Evolutionary conservation across 2,113 vertebrate species (phyloP).

Genomic region (Oxyura jamaicensis): DNA sequence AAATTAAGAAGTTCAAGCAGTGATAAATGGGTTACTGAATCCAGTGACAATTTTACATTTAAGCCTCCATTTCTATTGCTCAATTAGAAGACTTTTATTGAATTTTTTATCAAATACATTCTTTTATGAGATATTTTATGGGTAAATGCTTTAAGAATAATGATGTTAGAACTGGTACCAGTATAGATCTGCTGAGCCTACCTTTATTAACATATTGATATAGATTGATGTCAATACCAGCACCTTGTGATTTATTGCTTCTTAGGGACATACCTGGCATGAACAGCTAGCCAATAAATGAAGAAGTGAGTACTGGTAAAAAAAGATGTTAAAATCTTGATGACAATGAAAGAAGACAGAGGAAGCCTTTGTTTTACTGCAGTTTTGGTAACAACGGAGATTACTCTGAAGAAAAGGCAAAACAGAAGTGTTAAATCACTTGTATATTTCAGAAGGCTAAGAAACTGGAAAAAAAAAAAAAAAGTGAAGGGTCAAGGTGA

Average conservation of each 20-base stretch:
- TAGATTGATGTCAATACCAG: background rate
- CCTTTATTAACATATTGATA: background rate
- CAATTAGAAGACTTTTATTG: background rate
- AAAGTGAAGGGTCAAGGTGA: background rate
- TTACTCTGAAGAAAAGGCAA: background rate
- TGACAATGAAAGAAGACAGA: background rate
- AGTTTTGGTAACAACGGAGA: background rate
- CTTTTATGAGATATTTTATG: background rate
- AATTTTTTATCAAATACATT: background rate
- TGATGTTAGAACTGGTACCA: background rate
- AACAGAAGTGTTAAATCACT: background rate
- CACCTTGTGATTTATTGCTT: background rate
- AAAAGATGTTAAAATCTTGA: background rate
- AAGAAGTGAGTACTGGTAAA: background rate
- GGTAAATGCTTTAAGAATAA: background rate
- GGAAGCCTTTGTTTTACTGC: background rate
- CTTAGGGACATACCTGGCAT: background rate
- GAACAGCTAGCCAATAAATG: background rate
- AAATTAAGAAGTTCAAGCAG: background rate
- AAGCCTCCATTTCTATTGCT: background rate
- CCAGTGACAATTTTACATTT: background rate
- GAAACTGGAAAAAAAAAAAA: background rate
- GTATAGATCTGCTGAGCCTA: background rate
- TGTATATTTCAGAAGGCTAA: background rate
- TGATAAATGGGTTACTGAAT: background rate